Percentiles rank a stretch among this genome's conserved stretches.
Evolutionary conservation across 1,140 invertebrate species (phyloP).

Genomic region (Anthonomus grandis): DNA sequence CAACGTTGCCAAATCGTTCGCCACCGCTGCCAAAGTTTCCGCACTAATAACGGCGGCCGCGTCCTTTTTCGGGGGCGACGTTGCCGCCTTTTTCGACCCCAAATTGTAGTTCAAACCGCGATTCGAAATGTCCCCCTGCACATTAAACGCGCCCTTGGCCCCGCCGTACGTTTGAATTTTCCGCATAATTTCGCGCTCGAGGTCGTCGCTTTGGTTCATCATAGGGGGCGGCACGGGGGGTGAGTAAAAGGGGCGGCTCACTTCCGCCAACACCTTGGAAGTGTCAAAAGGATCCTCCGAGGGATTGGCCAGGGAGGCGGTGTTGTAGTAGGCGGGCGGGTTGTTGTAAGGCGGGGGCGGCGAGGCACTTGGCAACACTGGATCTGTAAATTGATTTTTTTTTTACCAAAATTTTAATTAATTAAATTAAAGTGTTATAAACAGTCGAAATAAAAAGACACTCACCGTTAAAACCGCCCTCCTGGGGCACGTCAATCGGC

Average conservation of each 20-base stretch:
- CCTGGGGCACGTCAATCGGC: slow-evolving; percentile 66
- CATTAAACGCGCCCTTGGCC: slow-evolving; percentile 10
- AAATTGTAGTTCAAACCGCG: slow-evolving; percentile 27
- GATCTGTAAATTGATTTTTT: slow-evolving; percentile 10
- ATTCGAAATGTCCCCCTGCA: slow-evolving; percentile 34
- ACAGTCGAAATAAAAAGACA: too few species aligned
- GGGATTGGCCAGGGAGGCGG: slow-evolving; percentile 19
- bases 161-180: slow-evolving; percentile 20
- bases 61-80: slow-evolving; percentile 28
- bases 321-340: slow-evolving; percentile 52
- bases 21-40: slow-evolving; percentile 12
- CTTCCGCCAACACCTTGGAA: slow-evolving; percentile 30
- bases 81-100: slow-evolving; percentile 21
- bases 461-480: slow-evolving; percentile 23
- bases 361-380: slow-evolving; percentile 34
- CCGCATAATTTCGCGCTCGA: slow-evolving; percentile 24
- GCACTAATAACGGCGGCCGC: slow-evolving; percentile 20
- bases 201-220: not conserved
- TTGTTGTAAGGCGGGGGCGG: slow-evolving; percentile 53
- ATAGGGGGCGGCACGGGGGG: not conserved
- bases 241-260: not conserved
- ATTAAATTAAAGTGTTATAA: too few species aligned
- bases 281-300: slow-evolving; percentile 63
- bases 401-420: slow-evolving; percentile 7
- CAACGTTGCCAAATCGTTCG: slow-evolving; percentile 25